Evolutionary conservation across 2,113 vertebrate species (phyloP).

Genomic region (Scophthalmus maximus): DNA sequence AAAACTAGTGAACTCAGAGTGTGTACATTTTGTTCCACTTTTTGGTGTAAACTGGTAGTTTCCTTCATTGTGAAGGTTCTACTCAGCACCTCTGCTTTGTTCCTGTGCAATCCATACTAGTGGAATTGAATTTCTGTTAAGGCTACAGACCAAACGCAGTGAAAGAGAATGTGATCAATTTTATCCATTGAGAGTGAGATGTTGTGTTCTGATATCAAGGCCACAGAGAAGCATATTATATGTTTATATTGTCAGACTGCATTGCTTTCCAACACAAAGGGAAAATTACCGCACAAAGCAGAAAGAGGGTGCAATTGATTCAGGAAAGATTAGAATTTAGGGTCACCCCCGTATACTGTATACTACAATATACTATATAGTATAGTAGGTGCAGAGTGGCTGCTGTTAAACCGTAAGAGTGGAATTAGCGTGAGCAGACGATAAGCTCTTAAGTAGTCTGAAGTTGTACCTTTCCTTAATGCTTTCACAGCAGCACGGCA

Average conservation of each 20-base stretch:
- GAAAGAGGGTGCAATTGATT: not conserved
- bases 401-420: not conserved
- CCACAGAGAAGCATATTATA: not conserved
- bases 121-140: not conserved
- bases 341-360: too few relatives aligned
- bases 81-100: not conserved
- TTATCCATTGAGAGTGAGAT: not conserved
- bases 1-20: too few relatives aligned
- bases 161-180: not conserved
- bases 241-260: not conserved
- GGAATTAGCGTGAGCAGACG: slow-evolving; percentile 22
- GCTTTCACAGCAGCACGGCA: slow-evolving; percentile 21
- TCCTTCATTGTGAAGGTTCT: too few relatives aligned
- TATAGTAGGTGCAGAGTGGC: not conserved
- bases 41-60: too few relatives aligned
- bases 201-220: not conserved
- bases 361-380: not conserved
- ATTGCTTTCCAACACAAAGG: not conserved
- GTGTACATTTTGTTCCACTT: too few relatives aligned
- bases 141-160: not conserved
- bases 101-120: not conserved
- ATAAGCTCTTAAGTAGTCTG: slow-evolving; percentile 20
- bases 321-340: not conserved
- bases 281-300: not conserved
- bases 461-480: slow-evolving; percentile 52